Percentiles rank a stretch among this genome's conserved stretches.
Conservation (phyloP, 1,140 invertebrate species). For the Carposina sasakii region DNA sequence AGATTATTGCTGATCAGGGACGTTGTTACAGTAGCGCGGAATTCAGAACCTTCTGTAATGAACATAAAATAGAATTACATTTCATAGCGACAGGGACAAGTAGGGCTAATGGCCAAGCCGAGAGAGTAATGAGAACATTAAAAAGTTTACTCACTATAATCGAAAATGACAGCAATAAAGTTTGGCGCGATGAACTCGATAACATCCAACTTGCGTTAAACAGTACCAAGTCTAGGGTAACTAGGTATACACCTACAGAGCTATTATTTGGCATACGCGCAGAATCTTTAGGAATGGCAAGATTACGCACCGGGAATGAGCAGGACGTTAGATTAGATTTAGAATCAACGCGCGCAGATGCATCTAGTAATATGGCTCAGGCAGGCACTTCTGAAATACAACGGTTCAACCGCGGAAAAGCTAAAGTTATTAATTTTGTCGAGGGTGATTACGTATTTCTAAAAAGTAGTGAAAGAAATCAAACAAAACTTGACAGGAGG, state of each 20-base stretch:
- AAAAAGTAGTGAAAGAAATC: conserved; percentile 23
- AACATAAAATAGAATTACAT: conserved; percentile 1
- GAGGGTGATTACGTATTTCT: conserved; percentile 28
- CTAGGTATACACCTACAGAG: conserved; percentile 26
- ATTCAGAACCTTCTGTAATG: conserved; percentile 2
- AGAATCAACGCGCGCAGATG: not conserved
- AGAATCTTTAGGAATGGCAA: not conserved
- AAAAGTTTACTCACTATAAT: conserved; percentile 8
- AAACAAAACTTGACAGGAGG: conserved; percentile 25
- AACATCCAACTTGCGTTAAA: conserved; percentile 5
- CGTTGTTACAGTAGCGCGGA: not conserved
- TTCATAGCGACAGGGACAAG: not conserved
- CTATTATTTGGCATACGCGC: not conserved
- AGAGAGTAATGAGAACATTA: conserved; percentile 6
- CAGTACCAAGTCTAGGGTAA: conserved; percentile 6
- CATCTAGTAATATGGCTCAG: conserved; percentile 22
- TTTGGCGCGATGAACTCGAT: conserved; percentile 4
- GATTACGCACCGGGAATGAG: not conserved
- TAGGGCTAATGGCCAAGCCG: conserved; percentile 8
- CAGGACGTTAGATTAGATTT: not conserved
- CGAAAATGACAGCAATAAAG: not conserved
- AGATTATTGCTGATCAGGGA: conserved; percentile 1
- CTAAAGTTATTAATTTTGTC: conserved; percentile 19
- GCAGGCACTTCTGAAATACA: conserved; percentile 14
- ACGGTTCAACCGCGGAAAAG: conserved; percentile 24